Base-by-base conservation (phyloP, 2,888 invertebrate genomes). In the Sericinus montela region DNA sequence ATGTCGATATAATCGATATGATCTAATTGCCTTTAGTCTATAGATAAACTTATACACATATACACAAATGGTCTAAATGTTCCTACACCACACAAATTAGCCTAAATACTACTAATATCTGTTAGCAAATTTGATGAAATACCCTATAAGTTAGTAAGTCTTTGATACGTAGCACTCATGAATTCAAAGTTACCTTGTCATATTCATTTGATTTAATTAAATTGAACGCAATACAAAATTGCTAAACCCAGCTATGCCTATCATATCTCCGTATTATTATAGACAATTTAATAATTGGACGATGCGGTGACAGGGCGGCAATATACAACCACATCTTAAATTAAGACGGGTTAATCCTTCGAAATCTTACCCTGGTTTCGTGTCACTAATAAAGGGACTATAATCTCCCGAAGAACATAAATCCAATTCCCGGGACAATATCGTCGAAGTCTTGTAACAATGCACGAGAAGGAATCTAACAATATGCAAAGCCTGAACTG, bases 381-480 rank as follows among this genome's bases (percentile, higher is more conserved):
- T 41, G 50, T 46, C 45, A 38, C 45, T 51, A 45, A 51, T 51
- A 51, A 51, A 41, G 34, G 34, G 45, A 19, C 50, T 45, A 50
- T 50, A 42, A 51, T 51, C 45, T 45, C 45, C 23, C 13, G 32
- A 36, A 42, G 50, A 42, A 45, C 45, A 51, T 51, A 45, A 51
- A 51, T 51, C 38, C 41, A 41, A 46, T 42, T 51, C 45, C 45
- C 45, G 15, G 45, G 30, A 45, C 45, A 41, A 50, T 45, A 23
- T 45, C 49, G 40, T 19, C 28, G 37, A 45, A 30, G 37, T 28
- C 36, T 25, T 41, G 35, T 30, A 41, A 41, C 28, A 45, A 32
- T 35, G 15, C 28, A 25, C n/a, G 28, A 34, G 16, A 15, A 43
- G 32, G 32, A 38, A 39, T 44, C 14, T 44, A 48, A 48, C 44